Conservation (phyloP, 1,140 invertebrate species). For the Tribolium castaneum region DNA sequence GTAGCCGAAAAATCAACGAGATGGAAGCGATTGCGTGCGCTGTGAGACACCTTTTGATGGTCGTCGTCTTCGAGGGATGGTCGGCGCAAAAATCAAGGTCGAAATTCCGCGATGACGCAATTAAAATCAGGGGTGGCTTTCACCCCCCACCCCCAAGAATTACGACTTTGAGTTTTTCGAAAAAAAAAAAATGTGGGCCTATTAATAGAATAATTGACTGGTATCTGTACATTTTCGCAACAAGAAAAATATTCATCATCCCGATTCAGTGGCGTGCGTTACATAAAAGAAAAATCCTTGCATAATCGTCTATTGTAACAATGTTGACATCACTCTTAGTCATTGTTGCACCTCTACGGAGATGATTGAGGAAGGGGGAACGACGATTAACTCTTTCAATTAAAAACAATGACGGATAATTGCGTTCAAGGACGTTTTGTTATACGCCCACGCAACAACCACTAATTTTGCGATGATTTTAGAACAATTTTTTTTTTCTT, state of each 20-base stretch:
- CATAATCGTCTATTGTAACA: neutral
- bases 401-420: constrained; percentile 39
- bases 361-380: neutral
- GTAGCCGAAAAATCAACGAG: neutral
- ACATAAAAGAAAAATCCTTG: constrained; percentile 4
- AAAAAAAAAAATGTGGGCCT: no score
- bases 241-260: constrained; percentile 6
- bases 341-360: constrained; percentile 6
- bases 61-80: neutral
- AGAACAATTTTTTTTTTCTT: neutral
- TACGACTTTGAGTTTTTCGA: no score
- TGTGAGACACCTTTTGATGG: neutral
- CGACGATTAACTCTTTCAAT: constrained; percentile 23
- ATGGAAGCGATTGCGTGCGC: neutral
- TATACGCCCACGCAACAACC: constrained; percentile 16
- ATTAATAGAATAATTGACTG: neutral
- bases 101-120: constrained; percentile 19
- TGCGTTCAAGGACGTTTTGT: constrained; percentile 13
- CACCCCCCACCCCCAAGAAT: no score
- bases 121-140: constrained; percentile 4
- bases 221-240: constrained; percentile 4
- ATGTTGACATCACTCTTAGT: neutral
- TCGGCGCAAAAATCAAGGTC: constrained; percentile 13
- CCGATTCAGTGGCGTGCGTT: neutral
- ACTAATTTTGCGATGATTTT: neutral